phyloP scores from a whole-genome alignment of 2,888 invertebrate genomes.

The Mythimna lalbum region DNA sequence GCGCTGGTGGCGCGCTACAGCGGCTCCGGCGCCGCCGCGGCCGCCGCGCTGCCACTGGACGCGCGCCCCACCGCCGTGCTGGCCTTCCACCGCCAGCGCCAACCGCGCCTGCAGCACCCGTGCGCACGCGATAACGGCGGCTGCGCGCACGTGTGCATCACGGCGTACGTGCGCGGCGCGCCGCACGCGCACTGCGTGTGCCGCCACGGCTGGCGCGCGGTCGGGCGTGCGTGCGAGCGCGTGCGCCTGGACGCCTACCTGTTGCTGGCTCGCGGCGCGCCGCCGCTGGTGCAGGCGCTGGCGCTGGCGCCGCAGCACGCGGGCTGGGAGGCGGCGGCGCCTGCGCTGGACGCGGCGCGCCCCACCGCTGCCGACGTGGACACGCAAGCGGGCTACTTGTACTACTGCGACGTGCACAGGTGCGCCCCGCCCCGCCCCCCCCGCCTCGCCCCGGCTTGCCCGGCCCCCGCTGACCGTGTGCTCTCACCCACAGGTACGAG shows the following conservation, averaged over 20 bases:
- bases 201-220: conserved; percentile 92
- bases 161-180: conserved; percentile 85
- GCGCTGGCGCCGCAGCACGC: conserved; percentile 78
- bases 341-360: conserved; percentile 92
- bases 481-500: conserved; percentile 85
- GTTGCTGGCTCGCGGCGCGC: conserved; percentile 85
- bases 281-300: conserved; percentile 94
- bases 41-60: conserved; percentile 93
- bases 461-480: conserved; percentile 27
- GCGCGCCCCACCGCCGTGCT: conserved; percentile 88
- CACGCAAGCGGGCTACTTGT: conserved; percentile 90
- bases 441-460: not conserved
- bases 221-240: conserved; percentile 57
- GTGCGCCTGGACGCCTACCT: conserved; percentile 92
- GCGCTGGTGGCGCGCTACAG: conserved; percentile 83
- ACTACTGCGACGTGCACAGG: conserved; percentile 91
- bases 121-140: conserved; percentile 92
- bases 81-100: conserved; percentile 53
- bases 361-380: conserved; percentile 94
- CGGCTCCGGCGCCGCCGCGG: conserved; percentile 52
- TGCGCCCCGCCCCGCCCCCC: conserved; percentile 41
- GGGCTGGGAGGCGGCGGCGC: conserved; percentile 91
- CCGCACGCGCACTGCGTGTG: conserved; percentile 93
- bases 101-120: conserved; percentile 70
- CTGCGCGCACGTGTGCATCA: conserved; percentile 95